phyloP scores from a whole-genome alignment of 2,797 vertebrate species.

The Enteromius unitaeniatus region DNA sequence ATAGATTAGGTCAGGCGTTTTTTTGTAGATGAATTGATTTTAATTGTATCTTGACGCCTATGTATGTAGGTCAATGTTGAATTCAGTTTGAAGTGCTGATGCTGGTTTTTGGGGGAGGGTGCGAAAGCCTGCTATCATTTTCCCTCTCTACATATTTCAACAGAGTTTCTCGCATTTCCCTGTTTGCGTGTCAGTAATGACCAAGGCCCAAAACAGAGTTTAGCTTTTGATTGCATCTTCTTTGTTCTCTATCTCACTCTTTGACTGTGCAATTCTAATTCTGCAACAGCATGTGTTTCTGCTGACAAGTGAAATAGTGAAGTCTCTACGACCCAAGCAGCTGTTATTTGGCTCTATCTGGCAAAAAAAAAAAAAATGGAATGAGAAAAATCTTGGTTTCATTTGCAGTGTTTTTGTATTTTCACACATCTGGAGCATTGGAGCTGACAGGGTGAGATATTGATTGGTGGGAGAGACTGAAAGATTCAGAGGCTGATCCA shows the following conservation, averaged over 20 bases:
- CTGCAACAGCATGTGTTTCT: constrained; percentile 7
- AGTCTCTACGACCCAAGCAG: constrained; percentile 7
- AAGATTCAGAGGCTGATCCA: constrained; percentile 4
- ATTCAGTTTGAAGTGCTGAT: constrained; percentile 31
- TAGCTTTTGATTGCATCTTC: constrained; percentile 15
- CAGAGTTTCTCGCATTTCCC: constrained; percentile 23
- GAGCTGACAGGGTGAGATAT: constrained; percentile 22
- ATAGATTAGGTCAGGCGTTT: neutral
- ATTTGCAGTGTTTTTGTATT: constrained; percentile 10
- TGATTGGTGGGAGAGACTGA: constrained; percentile 15
- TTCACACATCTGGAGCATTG: constrained; percentile 9
- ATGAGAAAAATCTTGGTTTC: constrained; percentile 18
- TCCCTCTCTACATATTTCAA: constrained; percentile 7
- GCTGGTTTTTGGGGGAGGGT: constrained; percentile 34
- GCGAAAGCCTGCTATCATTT: constrained; percentile 29
- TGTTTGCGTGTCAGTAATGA: constrained; percentile 27
- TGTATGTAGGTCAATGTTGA: constrained; percentile 21
- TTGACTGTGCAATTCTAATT: neutral
- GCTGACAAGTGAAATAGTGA: neutral
- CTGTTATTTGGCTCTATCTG: constrained; percentile 31
- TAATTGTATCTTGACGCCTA: neutral
- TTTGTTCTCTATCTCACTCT: neutral
- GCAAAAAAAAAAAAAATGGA: constrained; percentile 10
- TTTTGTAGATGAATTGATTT: constrained; percentile 2
- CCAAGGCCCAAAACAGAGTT: neutral